These are phyloP conservation scores for Isurus oxyrinchus DNA, from an alignment of 2,113 vertebrate species.

Conservation along the genomic window DNA sequence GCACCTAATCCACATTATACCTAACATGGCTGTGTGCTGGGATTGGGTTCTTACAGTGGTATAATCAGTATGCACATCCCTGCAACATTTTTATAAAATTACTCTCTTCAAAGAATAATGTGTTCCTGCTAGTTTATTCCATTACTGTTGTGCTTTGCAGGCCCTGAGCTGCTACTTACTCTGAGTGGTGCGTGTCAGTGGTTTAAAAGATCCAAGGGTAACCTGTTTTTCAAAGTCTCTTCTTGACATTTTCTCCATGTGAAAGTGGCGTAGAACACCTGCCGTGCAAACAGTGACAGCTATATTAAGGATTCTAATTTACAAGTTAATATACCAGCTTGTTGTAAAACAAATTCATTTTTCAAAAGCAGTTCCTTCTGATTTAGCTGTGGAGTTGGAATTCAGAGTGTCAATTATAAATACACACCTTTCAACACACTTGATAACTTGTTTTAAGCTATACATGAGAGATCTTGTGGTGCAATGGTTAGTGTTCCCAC, in stretches of 20 bases:
- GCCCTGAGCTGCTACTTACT: slow-evolving; percentile 55
- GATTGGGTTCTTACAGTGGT: background rate
- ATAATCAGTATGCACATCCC: background rate
- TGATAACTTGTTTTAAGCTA: background rate
- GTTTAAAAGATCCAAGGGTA: slow-evolving; percentile 54
- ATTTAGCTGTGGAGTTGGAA: background rate
- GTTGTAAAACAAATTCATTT: background rate
- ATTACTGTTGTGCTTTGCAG: background rate
- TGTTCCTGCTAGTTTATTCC: background rate
- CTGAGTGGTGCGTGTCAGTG: slow-evolving; percentile 65
- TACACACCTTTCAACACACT: background rate
- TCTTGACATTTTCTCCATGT: slow-evolving; percentile 63
- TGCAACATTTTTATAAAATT: background rate
- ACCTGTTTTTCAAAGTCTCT: slow-evolving; percentile 64
- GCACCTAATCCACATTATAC: background rate
- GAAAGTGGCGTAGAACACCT: slow-evolving; percentile 63
- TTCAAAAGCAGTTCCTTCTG: background rate
- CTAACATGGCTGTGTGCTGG: background rate
- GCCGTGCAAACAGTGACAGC: slow-evolving; percentile 40
- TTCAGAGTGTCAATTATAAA: background rate
- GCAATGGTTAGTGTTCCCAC: too few relatives aligned
- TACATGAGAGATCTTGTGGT: too few relatives aligned
- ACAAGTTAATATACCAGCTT: too few relatives aligned
- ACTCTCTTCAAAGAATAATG: background rate
- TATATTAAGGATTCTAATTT: background rate